phyloP scores from a whole-genome alignment of 2,888 invertebrate genomes.

The Caenorhabditis becei region DNA sequence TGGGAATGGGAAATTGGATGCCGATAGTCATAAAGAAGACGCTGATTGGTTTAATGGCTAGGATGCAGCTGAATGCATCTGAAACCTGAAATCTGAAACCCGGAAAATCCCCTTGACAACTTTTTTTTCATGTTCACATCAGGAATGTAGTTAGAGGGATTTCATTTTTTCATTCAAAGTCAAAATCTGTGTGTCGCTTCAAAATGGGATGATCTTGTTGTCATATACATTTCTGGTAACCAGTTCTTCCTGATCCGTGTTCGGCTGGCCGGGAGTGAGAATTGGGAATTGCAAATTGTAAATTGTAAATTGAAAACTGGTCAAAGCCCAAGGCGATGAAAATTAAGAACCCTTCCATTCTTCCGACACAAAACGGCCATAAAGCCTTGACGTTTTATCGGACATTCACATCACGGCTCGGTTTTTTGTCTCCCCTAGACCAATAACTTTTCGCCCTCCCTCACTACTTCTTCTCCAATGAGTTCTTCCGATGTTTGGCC shows the following conservation, averaged over 20 bases:
- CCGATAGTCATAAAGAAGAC: background rate
- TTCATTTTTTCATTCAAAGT: background rate
- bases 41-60: background rate
- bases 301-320: no score
- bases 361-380: slow-evolving; percentile 17
- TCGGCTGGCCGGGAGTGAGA: background rate
- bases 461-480: no score
- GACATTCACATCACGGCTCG: slow-evolving; percentile 19
- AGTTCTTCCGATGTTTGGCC: slow-evolving; percentile 27
- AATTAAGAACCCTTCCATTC: background rate
- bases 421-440: slow-evolving; percentile 47
- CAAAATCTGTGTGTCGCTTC: slow-evolving; percentile 19
- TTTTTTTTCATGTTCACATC: no score
- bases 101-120: no score
- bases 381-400: slow-evolving; percentile 20
- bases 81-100: no score
- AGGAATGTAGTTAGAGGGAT: background rate
- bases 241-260: slow-evolving; percentile 3
- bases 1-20: background rate
- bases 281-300: slow-evolving; percentile 13
- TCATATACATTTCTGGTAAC: slow-evolving; percentile 20
- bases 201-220: slow-evolving; percentile 16
- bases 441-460: slow-evolving; percentile 15
- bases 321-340: no score
- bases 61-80: background rate